Base-by-base conservation (phyloP, 2,797 vertebrate species). In the Sebastes wilsoni region DNA sequence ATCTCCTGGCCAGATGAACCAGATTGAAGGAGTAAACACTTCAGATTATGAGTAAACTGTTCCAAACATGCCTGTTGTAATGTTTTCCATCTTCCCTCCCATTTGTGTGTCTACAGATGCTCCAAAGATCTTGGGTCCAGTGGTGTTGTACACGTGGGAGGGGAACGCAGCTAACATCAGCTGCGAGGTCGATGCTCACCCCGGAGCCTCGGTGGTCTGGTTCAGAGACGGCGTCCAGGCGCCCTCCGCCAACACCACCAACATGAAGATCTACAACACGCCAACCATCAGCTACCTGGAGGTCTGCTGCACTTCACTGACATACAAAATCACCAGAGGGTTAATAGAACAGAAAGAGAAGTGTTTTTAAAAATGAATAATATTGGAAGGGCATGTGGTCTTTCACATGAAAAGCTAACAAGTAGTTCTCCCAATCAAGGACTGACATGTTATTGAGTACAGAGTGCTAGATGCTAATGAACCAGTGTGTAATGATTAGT, bases 151-250 rank as follows among this genome's bases (percentile, higher is more conserved):
- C 86, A 99, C 98, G 0, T 99, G 99, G 99, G 98, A 99, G 81
- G 97, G 97, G 3, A 99, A 99, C 93, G 93, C 97, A 0, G 97
- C 97, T 75, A 99, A 99, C 93, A 97, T 99, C 91, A 98, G 97
- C 60, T 99, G 99, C 1, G 97, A 98, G 88, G 98, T 98, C 8
- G 96, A 97, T 64, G 98, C 98, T 77, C 97, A 99, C 80, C 99
- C 99, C 1, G 93, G 93, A 7, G 98, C 98, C 56, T 95, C 95
- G 0, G 96, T 99, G 85, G 93, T 95, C 1, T 99, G 99, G 99
- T 98, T 97, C 89, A 95, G 97, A 74, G 98, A 99, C 0, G 97
- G 97, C 2, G 93, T 96, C 89, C 94, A 96, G 86, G 94, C 99
- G 30, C 98, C 98, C 42, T 95, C 94, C 42, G 94, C 96, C 81